Evolutionary conservation across 2,888 invertebrate genomes (phyloP).

Genomic region (Netelia fuscicornis): DNA sequence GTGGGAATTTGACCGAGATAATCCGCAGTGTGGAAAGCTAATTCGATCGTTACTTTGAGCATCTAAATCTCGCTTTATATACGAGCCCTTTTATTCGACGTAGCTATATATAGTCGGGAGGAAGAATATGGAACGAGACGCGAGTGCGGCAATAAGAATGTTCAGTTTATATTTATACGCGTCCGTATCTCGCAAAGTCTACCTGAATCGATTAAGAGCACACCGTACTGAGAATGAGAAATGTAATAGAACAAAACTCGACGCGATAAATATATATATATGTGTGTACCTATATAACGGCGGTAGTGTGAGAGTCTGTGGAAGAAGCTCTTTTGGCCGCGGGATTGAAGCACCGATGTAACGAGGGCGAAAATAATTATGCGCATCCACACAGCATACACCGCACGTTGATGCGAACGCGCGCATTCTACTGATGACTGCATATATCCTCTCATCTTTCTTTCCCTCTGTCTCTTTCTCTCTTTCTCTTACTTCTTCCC

Average conservation of each 20-base stretch:
- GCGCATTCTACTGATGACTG: conserved; percentile 45
- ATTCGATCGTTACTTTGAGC: conserved; percentile 46
- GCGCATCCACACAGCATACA: conserved; percentile 52
- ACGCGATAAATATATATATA: background rate
- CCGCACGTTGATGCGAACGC: conserved; percentile 38
- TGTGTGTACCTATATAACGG: background rate
- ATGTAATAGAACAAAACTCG: conserved; percentile 37
- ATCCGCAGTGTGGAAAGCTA: background rate
- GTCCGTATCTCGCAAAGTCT: conserved; percentile 45
- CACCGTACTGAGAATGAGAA: conserved; percentile 26
- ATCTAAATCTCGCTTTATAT: conserved; percentile 53
- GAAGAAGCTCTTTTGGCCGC: conserved; percentile 47
- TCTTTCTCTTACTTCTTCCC: conserved; percentile 15
- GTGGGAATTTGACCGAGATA: conserved; percentile 23
- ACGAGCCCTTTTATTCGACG: conserved; percentile 12
- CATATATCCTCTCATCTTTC: conserved; percentile 31
- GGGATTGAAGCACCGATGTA: conserved; percentile 64
- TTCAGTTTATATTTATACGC: conserved; percentile 51
- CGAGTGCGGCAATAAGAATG: conserved; percentile 26
- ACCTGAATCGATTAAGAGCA: conserved; percentile 63
- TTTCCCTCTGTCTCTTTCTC: conserved; percentile 22
- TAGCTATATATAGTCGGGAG: conserved; percentile 1
- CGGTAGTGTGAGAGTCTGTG: conserved; percentile 18
- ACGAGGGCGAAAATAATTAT: conserved; percentile 73
- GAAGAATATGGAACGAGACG: conserved; percentile 10